A percentile compares a stretch with the other conserved stretches of the same genome.
These are phyloP conservation scores for Catharus ustulatus DNA, from an alignment of 2,797 vertebrate genomes.

Conservation along the genomic window DNA sequence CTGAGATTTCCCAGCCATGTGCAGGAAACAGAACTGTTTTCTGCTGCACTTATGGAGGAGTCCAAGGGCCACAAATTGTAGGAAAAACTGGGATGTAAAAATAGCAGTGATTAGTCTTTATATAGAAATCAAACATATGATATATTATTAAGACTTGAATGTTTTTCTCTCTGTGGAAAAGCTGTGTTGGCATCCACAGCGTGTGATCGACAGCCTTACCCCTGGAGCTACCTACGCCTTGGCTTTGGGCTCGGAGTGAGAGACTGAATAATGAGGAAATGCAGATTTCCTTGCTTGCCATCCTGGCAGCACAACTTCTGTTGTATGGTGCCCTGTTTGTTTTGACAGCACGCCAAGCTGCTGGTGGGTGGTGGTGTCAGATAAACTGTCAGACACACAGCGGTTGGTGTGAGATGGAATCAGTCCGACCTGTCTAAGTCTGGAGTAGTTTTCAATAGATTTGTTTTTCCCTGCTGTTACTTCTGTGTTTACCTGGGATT, in stretches of 20 bases:
- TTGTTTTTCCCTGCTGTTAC: not conserved
- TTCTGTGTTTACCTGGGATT: not conserved
- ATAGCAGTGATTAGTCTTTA: not conserved
- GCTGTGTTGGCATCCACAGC: not conserved
- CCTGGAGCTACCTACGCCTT: not conserved
- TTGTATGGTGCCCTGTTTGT: not conserved
- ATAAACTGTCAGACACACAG: slow-evolving; percentile 32
- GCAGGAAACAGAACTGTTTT: not conserved
- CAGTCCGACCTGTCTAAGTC: not conserved
- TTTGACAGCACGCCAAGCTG: slow-evolving; percentile 21
- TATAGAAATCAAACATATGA: not conserved
- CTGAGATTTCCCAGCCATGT: not conserved
- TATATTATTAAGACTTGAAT: not conserved
- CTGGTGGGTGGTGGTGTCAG: slow-evolving; percentile 27
- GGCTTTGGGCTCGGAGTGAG: not conserved
- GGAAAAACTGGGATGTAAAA: not conserved
- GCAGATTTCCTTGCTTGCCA: not conserved
- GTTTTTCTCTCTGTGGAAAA: not conserved
- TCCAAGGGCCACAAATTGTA: not conserved
- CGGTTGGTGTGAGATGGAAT: not conserved
- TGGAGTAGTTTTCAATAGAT: not conserved
- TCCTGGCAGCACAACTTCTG: not conserved
- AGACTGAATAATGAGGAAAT: not conserved
- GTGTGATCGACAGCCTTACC: not conserved
- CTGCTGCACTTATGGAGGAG: not conserved